These are phyloP conservation scores for Sceliomorpha sp. DNA, from an alignment of 2,888 invertebrate species.

Conservation along the genomic window DNA sequence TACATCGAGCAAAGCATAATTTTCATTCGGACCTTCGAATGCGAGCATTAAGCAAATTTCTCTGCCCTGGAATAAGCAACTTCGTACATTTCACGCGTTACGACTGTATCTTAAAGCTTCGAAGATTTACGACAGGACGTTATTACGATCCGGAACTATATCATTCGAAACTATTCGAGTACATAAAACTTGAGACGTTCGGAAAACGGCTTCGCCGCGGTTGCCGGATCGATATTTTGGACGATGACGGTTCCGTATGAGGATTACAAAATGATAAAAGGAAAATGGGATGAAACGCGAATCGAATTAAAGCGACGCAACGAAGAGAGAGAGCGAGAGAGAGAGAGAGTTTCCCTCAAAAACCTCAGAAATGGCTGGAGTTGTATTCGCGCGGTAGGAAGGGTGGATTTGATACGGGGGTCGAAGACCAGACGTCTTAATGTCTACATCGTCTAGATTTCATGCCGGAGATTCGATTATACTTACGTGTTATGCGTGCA, in stretches of 20 bases:
- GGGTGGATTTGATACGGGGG: constrained; percentile 62
- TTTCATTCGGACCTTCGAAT: too few species aligned
- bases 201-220: too few species aligned
- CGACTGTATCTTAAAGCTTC: neutral
- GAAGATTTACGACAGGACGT: constrained; percentile 2
- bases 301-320: constrained; percentile 74
- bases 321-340: too few species aligned
- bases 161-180: neutral
- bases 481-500: constrained; percentile 37
- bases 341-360: constrained; percentile 22
- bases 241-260: constrained; percentile 16
- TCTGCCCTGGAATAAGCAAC: too few species aligned
- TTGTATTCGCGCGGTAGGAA: constrained; percentile 28
- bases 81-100: too few species aligned
- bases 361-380: constrained; percentile 27
- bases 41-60: too few species aligned
- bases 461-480: constrained; percentile 36
- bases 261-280: constrained; percentile 78
- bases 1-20: too few species aligned
- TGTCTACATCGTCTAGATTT: constrained; percentile 70
- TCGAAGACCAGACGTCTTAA: constrained; percentile 79
- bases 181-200: constrained; percentile 10
- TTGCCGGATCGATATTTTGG: constrained; percentile 9
- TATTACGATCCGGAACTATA: constrained; percentile 8
- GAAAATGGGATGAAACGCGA: constrained; percentile 76